Evolutionary conservation across 1,140 invertebrate species (phyloP).

Genomic region (Physella acuta): DNA sequence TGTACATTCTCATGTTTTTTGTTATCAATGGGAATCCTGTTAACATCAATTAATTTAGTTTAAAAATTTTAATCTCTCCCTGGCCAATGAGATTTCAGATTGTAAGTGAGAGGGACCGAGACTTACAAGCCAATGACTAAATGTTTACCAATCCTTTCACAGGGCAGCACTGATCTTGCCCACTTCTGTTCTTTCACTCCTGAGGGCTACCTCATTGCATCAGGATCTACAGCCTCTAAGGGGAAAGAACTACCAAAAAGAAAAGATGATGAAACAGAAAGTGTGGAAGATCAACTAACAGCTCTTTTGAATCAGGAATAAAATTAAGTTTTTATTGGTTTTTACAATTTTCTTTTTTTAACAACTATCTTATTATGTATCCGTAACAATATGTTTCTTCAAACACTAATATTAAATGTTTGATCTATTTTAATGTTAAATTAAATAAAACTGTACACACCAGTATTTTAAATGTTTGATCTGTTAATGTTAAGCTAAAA

Average conservation of each 20-base stretch:
- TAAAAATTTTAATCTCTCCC: background rate
- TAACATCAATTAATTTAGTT: background rate
- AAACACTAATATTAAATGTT: too few species aligned
- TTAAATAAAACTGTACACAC: too few species aligned
- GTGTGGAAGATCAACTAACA: background rate
- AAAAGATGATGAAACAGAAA: background rate
- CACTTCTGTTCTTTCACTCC: constrained; percentile 55
- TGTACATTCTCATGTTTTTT: too few species aligned
- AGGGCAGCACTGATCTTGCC: constrained; percentile 49
- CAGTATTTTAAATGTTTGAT: too few species aligned
- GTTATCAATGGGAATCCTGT: background rate
- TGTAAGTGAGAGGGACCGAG: background rate
- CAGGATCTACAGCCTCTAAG: constrained; percentile 41
- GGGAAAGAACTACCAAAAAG: constrained; percentile 12
- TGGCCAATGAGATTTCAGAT: background rate
- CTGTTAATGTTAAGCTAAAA: too few species aligned
- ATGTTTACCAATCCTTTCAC: constrained; percentile 28
- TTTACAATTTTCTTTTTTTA: too few species aligned
- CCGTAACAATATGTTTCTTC: too few species aligned
- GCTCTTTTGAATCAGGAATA: background rate
- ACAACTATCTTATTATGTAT: too few species aligned
- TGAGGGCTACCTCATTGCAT: constrained; percentile 51
- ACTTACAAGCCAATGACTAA: background rate
- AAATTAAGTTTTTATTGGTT: too few species aligned
- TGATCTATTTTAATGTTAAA: too few species aligned